Conservation (phyloP, 1,140 invertebrate genomes). For the Caerostris darwini region DNA sequence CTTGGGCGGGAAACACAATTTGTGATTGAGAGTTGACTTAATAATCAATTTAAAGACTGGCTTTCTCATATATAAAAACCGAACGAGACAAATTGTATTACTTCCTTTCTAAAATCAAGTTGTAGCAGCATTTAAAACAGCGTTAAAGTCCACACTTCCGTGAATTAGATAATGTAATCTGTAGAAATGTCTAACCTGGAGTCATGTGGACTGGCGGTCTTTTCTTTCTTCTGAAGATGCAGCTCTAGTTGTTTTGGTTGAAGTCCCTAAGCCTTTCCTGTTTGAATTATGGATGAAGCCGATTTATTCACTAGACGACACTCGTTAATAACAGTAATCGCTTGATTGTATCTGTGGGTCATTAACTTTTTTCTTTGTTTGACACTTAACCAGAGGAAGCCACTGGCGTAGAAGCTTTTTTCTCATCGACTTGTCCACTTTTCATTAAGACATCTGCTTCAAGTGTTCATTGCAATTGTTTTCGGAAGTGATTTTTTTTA, state of each 20-base stretch:
- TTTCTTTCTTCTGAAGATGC: slow-evolving; percentile 19
- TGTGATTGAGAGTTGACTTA: background rate
- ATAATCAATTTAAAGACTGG: background rate
- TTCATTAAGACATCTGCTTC: slow-evolving; percentile 10
- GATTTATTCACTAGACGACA: slow-evolving; percentile 44
- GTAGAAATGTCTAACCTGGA: background rate
- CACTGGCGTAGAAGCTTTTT: background rate
- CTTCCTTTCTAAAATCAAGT: slow-evolving; percentile 14
- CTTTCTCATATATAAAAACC: background rate
- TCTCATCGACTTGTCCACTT: slow-evolving; percentile 31
- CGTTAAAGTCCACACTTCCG: slow-evolving; percentile 18
- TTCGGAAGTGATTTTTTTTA: slow-evolving; percentile 14
- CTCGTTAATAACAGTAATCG: slow-evolving; percentile 41
- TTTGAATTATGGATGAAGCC: slow-evolving; percentile 66
- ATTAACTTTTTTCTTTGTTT: slow-evolving; percentile 70
- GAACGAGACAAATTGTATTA: slow-evolving; percentile 21
- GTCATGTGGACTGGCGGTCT: background rate
- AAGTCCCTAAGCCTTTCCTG: slow-evolving; percentile 55
- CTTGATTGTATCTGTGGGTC: slow-evolving; percentile 61
- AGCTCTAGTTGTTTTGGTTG: slow-evolving; percentile 35
- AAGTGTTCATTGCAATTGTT: background rate
- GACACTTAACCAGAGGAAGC: slow-evolving; percentile 36
- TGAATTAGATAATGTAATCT: slow-evolving; percentile 46
- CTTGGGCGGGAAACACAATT: background rate
- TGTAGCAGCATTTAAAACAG: background rate